These are phyloP conservation scores for Disparrhopalites patrizii DNA, from an alignment of 2,888 invertebrate species.

Conservation along the genomic window DNA sequence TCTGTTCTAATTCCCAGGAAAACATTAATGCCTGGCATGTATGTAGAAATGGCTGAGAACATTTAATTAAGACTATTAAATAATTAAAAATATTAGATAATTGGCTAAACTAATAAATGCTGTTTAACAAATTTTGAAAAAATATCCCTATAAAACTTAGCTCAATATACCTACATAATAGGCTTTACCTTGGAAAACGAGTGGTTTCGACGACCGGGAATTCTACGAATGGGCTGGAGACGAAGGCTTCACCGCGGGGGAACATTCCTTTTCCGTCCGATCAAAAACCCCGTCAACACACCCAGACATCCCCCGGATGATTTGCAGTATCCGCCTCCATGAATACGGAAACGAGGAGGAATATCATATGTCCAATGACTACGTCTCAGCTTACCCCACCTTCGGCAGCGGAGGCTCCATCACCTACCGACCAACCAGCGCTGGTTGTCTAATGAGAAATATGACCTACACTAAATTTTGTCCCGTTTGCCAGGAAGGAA, in stretches of 20 bases:
- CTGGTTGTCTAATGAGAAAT: conserved; percentile 41
- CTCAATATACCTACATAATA: too few relatives aligned
- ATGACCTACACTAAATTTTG: conserved; percentile 42
- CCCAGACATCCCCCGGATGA: conserved; percentile 25
- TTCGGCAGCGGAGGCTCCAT: conserved; percentile 1
- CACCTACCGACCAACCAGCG: conserved; percentile 43
- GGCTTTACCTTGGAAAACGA: conserved; percentile 33
- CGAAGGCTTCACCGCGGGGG: conserved; percentile 26
- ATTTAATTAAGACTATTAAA: too few relatives aligned
- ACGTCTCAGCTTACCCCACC: conserved; percentile 37
- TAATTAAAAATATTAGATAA: too few relatives aligned
- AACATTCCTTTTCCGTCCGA: conserved; percentile 28
- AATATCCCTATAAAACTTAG: too few relatives aligned
- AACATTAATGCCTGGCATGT: too few relatives aligned
- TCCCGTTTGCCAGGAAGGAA: conserved; percentile 42
- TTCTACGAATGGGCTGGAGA: conserved; percentile 36
- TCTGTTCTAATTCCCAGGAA: too few relatives aligned
- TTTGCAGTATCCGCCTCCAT: conserved; percentile 31
- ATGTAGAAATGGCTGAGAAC: too few relatives aligned
- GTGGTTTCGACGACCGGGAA: conserved; percentile 34
- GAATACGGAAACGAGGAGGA: conserved; percentile 35
- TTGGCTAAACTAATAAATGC: too few relatives aligned
- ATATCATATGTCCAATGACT: conserved; percentile 20
- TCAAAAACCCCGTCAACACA: conserved; percentile 24
- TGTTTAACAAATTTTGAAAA: too few relatives aligned